Conservation (phyloP, 2,888 invertebrate species). For the Odontocolon sp. region DNA sequence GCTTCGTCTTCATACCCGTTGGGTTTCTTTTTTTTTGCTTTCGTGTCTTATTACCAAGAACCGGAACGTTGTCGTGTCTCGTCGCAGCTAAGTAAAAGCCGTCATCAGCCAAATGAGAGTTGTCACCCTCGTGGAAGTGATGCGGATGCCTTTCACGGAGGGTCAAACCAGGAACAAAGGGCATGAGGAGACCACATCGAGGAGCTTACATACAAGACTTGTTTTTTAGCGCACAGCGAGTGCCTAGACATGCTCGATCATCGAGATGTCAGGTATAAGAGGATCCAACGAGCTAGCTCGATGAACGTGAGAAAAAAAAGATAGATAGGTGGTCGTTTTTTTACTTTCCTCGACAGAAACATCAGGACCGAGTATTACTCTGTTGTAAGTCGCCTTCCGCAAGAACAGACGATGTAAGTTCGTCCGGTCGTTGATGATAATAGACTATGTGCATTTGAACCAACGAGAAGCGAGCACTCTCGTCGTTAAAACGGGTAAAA, state of each 20-base stretch:
- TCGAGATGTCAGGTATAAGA: neutral
- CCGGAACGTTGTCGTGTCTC: conserved; percentile 18
- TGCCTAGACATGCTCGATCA: neutral
- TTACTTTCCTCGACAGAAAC: neutral
- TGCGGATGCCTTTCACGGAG: conserved; percentile 26
- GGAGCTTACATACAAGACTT: neutral
- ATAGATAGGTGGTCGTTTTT: neutral
- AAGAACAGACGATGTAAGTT: neutral
- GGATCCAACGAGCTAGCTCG: no score
- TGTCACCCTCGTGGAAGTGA: conserved; percentile 7
- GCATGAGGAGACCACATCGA: conserved; percentile 1
- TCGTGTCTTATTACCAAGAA: conserved; percentile 14
- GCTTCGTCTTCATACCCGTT: no score
- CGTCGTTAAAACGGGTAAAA: neutral
- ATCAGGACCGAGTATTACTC: neutral
- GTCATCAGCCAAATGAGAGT: conserved; percentile 36
- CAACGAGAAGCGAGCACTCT: neutral
- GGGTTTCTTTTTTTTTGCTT: conserved; percentile 13
- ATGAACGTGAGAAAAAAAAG: neutral
- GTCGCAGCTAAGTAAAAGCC: conserved; percentile 33
- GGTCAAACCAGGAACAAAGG: neutral
- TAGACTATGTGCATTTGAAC: neutral
- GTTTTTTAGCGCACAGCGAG: neutral
- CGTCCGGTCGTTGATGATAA: neutral
- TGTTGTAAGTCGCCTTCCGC: neutral